phyloP scores from a whole-genome alignment of 2,113 vertebrate genomes.

The Epinephelus lanceolatus region DNA sequence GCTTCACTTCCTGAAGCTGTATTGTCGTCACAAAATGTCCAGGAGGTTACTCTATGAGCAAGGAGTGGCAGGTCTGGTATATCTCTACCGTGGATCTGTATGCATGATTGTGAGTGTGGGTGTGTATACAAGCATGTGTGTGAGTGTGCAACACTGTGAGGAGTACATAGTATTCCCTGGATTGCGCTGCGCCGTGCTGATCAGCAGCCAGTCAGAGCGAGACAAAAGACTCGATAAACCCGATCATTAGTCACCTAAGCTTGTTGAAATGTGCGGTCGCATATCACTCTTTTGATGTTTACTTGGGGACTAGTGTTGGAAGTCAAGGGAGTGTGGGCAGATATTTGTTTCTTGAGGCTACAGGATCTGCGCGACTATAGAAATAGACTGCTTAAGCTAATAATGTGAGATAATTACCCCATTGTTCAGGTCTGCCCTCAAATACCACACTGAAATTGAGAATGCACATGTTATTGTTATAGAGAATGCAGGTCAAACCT shows the following conservation, averaged over 20 bases:
- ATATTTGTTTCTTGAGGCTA: slow-evolving; percentile 76
- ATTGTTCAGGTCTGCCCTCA: background rate
- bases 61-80: slow-evolving; percentile 71
- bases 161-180: slow-evolving; percentile 35
- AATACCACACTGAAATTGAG: background rate
- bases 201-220: slow-evolving; percentile 45
- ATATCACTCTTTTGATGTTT: slow-evolving; percentile 66
- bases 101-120: slow-evolving; percentile 5
- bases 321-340: slow-evolving; percentile 65
- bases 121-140: background rate
- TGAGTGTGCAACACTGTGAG: slow-evolving; percentile 24
- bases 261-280: slow-evolving; percentile 55
- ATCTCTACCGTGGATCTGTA: slow-evolving; percentile 13
- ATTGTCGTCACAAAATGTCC: slow-evolving; percentile 66
- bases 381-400: slow-evolving; percentile 11
- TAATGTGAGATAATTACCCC: slow-evolving; percentile 33
- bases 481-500: background rate
- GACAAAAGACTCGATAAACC: slow-evolving; percentile 68
- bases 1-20: slow-evolving; percentile 74
- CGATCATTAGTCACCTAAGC: slow-evolving; percentile 73
- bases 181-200: slow-evolving; percentile 14
- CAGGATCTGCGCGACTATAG: slow-evolving; percentile 30
- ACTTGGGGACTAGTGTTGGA: slow-evolving; percentile 63
- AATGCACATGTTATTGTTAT: slow-evolving; percentile 1
- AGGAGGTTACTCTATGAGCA: slow-evolving; percentile 47